Evolutionary conservation across 1,140 invertebrate species (phyloP).

Genomic region (Brachionus calyciflorus): DNA sequence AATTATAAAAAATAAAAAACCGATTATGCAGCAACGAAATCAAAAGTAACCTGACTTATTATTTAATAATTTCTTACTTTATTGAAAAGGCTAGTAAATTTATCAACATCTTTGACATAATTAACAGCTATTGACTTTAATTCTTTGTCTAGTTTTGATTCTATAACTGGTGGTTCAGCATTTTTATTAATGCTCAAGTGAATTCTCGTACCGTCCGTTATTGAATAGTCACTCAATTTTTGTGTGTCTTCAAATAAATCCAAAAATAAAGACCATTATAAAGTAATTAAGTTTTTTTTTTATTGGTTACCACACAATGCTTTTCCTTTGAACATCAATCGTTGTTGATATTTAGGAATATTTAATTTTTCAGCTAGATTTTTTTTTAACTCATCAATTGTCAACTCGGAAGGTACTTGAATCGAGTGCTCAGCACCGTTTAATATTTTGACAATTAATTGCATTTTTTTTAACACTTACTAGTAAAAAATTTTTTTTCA

Average conservation of each 20-base stretch:
- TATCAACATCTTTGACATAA: constrained; percentile 40
- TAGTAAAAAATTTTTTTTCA: too few species aligned
- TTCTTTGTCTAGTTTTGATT: constrained; percentile 22
- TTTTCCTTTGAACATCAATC: constrained; percentile 42
- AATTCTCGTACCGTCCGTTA: constrained; percentile 21
- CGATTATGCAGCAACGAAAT: too few species aligned
- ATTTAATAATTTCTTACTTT: too few species aligned
- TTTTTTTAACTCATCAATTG: constrained; percentile 8
- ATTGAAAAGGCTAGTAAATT: background rate
- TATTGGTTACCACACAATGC: constrained; percentile 11
- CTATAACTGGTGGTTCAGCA: background rate
- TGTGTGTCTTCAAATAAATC: background rate
- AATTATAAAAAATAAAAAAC: too few species aligned
- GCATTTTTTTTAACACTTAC: too few species aligned
- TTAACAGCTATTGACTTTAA: background rate
- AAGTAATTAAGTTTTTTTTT: background rate
- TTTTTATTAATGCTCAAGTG: constrained; percentile 26
- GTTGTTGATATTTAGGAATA: constrained; percentile 5
- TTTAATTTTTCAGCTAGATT: background rate
- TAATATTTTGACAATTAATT: constrained; percentile 17
- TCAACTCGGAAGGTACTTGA: background rate
- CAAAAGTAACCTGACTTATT: too few species aligned
- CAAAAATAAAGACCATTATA: too few species aligned
- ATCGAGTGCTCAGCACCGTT: constrained; percentile 34
- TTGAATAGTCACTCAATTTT: constrained; percentile 17